phyloP scores from a whole-genome alignment of 2,888 invertebrate species.

The Megaustenia siamemsis region DNA sequence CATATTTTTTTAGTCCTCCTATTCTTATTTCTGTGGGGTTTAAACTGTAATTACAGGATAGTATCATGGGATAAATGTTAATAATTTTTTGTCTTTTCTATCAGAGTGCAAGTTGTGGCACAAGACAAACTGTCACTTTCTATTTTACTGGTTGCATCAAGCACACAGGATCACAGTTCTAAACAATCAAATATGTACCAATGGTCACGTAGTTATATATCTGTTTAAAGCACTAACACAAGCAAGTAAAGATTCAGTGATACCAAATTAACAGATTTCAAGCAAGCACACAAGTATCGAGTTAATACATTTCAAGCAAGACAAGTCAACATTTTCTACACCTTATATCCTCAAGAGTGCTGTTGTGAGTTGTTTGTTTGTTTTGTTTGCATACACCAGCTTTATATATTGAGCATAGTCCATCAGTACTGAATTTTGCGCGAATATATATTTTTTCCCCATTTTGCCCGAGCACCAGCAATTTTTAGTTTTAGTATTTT shows the following conservation, averaged over 20 bases:
- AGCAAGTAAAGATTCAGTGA: slow-evolving; percentile 40
- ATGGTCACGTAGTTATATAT: slow-evolving; percentile 54
- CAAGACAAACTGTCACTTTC: slow-evolving; percentile 50
- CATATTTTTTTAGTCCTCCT: too few relatives aligned
- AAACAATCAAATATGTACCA: slow-evolving; percentile 27
- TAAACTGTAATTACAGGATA: too few relatives aligned
- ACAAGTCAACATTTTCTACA: slow-evolving; percentile 38
- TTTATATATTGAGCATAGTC: too few relatives aligned
- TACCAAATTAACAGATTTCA: slow-evolving; percentile 37
- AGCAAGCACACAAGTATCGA: slow-evolving; percentile 38
- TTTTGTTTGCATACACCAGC: too few relatives aligned
- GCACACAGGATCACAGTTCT: slow-evolving; percentile 41
- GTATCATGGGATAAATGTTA: too few relatives aligned
- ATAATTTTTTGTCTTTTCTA: slow-evolving; percentile 58
- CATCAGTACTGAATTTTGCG: too few relatives aligned
- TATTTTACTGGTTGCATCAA: slow-evolving; percentile 49
- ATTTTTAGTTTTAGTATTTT: too few relatives aligned
- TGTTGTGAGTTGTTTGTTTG: not conserved
- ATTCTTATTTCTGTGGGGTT: too few relatives aligned
- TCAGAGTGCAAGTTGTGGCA: slow-evolving; percentile 58
- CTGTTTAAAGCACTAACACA: slow-evolving; percentile 26
- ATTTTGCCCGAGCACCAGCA: too few relatives aligned
- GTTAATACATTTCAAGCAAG: slow-evolving; percentile 40
- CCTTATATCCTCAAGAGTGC: slow-evolving; percentile 45
- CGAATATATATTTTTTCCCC: too few relatives aligned